These are phyloP conservation scores for Pachycephus smyrnensis DNA, from an alignment of 2,888 invertebrate species.

Conservation along the genomic window DNA sequence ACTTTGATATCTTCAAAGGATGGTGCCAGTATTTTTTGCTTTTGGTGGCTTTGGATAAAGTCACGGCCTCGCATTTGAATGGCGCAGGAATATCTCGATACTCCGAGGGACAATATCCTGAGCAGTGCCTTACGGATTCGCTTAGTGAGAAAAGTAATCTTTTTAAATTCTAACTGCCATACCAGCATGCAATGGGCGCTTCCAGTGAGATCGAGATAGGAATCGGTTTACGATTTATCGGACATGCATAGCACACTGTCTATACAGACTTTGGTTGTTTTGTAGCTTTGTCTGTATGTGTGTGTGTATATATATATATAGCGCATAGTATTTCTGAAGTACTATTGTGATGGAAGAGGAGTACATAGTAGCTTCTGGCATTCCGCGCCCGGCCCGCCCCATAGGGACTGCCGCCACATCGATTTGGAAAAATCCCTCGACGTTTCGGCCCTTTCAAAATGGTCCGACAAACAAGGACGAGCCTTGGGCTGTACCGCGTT, in stretches of 20 bases:
- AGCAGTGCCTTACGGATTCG: background rate
- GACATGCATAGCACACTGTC: background rate
- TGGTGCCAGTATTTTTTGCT: background rate
- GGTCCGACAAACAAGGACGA: slow-evolving; percentile 37
- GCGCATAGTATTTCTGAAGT: background rate
- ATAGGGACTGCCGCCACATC: background rate
- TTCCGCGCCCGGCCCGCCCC: background rate
- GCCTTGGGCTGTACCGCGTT: slow-evolving; percentile 20
- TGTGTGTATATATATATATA: background rate
- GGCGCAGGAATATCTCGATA: background rate
- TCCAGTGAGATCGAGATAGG: background rate
- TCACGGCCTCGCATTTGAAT: background rate
- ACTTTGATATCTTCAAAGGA: slow-evolving; percentile 3
- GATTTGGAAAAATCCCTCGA: slow-evolving; percentile 9
- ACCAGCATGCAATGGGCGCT: background rate
- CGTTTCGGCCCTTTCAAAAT: slow-evolving; percentile 40
- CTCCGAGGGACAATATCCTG: background rate
- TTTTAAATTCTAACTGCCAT: background rate
- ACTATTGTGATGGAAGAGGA: background rate
- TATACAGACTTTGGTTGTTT: background rate
- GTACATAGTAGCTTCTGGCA: background rate
- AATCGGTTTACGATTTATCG: background rate
- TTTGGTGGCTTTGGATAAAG: background rate
- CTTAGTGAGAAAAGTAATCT: background rate
- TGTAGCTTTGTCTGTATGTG: background rate